These are phyloP conservation scores for Calycopis cecrops DNA, from an alignment of 1,140 invertebrate species.

Conservation along the genomic window DNA sequence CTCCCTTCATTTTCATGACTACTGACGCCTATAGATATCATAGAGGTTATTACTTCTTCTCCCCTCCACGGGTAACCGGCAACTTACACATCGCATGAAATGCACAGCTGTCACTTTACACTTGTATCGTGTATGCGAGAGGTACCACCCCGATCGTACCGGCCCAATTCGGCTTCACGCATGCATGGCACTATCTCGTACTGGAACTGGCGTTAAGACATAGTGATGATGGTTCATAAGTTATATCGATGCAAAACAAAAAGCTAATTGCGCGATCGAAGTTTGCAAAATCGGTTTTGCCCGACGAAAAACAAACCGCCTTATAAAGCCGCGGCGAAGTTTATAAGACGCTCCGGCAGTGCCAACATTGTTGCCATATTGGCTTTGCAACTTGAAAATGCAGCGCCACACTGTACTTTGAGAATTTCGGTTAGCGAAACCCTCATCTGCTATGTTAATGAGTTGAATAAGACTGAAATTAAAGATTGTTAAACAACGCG, in stretches of 20 bases:
- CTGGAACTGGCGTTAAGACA: too few relatives aligned
- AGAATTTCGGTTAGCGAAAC: slow-evolving; percentile 13
- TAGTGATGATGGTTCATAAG: background rate
- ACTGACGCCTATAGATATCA: too few relatives aligned
- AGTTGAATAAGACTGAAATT: background rate
- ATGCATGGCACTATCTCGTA: too few relatives aligned
- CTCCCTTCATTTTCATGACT: too few relatives aligned
- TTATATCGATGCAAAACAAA: slow-evolving; percentile 2
- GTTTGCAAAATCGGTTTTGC: slow-evolving; percentile 24
- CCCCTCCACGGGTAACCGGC: too few relatives aligned
- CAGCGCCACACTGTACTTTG: slow-evolving; percentile 35
- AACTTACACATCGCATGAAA: too few relatives aligned
- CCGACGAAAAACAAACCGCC: slow-evolving; percentile 25
- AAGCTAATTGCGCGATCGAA: slow-evolving; percentile 18
- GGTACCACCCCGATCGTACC: too few relatives aligned
- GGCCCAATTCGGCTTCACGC: too few relatives aligned
- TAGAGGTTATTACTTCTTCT: too few relatives aligned
- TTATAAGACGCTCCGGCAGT: slow-evolving; percentile 41
- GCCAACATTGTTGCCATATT: slow-evolving; percentile 54
- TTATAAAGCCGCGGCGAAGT: slow-evolving; percentile 30
- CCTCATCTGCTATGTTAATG: slow-evolving; percentile 20
- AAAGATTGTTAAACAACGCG: too few relatives aligned
- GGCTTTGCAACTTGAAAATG: slow-evolving; percentile 52
- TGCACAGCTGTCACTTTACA: too few relatives aligned
- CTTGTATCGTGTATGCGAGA: too few relatives aligned